A percentile compares a stretch with the other conserved stretches of the same genome.
Conservation (phyloP, 2,113 vertebrate species). For the Podarcis muralis region DNA sequence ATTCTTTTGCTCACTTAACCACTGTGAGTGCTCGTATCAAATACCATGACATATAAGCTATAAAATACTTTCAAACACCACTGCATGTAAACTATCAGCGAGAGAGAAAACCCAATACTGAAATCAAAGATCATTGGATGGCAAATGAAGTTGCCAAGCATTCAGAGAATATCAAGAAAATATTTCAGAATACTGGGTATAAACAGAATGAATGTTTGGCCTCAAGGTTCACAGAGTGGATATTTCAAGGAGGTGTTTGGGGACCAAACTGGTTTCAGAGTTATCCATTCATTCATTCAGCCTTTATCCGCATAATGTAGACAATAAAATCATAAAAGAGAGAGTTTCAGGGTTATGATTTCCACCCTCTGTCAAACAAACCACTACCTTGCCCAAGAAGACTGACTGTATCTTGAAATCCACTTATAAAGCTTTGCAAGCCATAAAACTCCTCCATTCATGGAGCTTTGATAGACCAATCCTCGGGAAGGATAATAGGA, state of each 20-base stretch:
- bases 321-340: too few relatives aligned
- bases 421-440: background rate
- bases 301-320: too few relatives aligned
- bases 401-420: background rate
- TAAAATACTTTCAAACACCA: background rate
- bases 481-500: background rate
- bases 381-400: background rate
- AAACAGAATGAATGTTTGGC: background rate
- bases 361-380: background rate
- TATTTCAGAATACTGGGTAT: background rate
- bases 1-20: too few relatives aligned
- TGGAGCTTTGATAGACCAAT: background rate
- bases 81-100: background rate
- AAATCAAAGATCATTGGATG: background rate
- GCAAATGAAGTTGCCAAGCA: background rate
- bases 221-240: background rate
- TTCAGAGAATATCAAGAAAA: background rate
- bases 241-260: background rate
- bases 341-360: too few relatives aligned
- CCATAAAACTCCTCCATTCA: background rate
- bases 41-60: too few relatives aligned
- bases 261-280: background rate
- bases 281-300: background rate
- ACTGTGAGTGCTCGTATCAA: background rate
- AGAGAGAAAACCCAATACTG: background rate